A percentile compares a stretch with the other conserved stretches of the same genome.
These are phyloP conservation scores for Glaucomys volans DNA, from an alignment of 2,113 vertebrate genomes.

Conservation along the genomic window DNA sequence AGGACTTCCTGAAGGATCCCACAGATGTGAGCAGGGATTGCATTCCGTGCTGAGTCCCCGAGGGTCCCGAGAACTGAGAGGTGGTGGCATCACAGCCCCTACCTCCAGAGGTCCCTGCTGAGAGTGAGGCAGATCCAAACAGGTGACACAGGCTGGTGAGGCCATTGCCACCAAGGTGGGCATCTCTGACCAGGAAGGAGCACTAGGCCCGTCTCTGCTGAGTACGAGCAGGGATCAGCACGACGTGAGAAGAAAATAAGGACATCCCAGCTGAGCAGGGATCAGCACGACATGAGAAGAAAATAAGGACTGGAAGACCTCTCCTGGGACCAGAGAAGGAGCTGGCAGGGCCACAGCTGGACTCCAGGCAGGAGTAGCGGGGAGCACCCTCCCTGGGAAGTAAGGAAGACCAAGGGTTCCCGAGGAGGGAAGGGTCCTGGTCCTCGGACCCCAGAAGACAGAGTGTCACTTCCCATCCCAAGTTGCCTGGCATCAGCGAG, in stretches of 20 bases:
- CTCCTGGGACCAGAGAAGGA: not conserved
- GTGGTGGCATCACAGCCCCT: rapidly evolving
- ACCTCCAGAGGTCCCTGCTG: not conserved
- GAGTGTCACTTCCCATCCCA: not conserved
- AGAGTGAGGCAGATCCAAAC: not conserved
- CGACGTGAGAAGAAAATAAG: not conserved
- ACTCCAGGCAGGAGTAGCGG: no score
- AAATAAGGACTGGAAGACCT: not conserved
- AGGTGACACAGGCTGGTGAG: no score
- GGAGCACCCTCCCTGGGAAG: not conserved
- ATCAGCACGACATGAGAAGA: not conserved
- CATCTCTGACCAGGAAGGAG: rapidly evolving
- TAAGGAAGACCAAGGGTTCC: not conserved
- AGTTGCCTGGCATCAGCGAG: not conserved
- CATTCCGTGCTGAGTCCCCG: rapidly evolving
- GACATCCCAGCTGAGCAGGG: not conserved
- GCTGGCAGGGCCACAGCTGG: not conserved
- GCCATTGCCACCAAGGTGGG: rapidly evolving
- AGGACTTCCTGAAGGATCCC: not conserved
- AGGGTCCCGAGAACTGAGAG: not conserved
- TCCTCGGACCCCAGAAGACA: no score
- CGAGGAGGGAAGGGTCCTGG: no score
- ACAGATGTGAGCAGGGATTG: rapidly evolving
- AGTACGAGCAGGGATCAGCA: not conserved
- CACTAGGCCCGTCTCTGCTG: not conserved